Percentiles rank a stretch among this genome's conserved stretches.
Conservation (phyloP, 2,113 vertebrate species). For the Amphilophus citrinellus region DNA sequence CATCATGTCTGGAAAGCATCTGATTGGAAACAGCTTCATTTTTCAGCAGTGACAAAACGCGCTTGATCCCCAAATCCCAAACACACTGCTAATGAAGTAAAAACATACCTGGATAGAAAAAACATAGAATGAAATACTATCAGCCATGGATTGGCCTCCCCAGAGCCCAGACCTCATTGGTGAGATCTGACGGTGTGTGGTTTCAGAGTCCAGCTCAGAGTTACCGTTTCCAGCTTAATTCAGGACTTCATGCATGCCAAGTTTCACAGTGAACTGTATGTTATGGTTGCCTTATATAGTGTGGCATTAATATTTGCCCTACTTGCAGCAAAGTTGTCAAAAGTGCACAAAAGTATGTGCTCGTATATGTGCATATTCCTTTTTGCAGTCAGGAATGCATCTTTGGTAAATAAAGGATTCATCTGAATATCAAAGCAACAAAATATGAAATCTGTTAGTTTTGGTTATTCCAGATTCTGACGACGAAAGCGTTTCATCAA, state of each 20-base stretch:
- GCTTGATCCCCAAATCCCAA: neutral
- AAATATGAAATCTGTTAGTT: neutral
- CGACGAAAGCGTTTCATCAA: accelerated
- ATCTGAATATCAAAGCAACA: neutral
- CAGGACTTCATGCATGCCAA: neutral
- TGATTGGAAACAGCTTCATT: neutral
- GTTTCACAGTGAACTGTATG: neutral
- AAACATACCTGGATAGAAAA: neutral
- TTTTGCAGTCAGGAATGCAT: neutral
- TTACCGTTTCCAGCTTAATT: neutral
- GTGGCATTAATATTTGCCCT: neutral
- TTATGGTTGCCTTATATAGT: neutral
- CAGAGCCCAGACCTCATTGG: neutral
- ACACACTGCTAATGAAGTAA: neutral
- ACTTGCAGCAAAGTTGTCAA: neutral
- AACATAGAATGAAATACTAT: neutral
- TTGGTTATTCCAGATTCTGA: slow-evolving; percentile 15
- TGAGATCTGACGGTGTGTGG: neutral
- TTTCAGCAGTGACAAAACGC: neutral
- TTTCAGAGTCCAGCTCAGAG: neutral
- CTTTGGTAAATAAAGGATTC: neutral
- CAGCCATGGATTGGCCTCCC: neutral
- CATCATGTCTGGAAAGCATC: no score
- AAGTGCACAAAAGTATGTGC: neutral
- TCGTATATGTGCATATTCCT: neutral